Conservation (phyloP, 1,140 invertebrate species). For the Neodiprion virginianus region DNA sequence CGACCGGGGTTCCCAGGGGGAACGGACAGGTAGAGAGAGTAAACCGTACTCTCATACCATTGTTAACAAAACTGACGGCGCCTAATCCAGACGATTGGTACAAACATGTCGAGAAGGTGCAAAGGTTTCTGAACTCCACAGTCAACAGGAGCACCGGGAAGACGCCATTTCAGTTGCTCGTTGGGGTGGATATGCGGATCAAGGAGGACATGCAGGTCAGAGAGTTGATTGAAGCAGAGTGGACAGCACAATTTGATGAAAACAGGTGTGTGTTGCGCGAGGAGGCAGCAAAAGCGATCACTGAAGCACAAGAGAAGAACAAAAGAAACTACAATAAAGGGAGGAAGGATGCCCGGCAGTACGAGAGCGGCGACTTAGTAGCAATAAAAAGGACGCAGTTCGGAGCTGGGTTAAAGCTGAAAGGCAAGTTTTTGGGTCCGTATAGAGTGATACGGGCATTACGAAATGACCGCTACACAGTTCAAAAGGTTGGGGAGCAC, state of each 20-base stretch:
- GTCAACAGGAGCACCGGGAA: neutral
- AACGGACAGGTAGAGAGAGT: conserved; percentile 28
- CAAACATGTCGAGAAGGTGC: conserved; percentile 36
- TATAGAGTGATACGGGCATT: conserved; percentile 30
- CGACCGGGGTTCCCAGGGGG: conserved; percentile 34
- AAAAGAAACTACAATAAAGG: too few relatives aligned
- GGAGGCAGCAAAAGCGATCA: neutral
- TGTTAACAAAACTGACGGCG: conserved; percentile 41
- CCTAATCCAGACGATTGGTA: conserved; percentile 42
- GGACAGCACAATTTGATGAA: too few relatives aligned
- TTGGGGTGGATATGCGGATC: too few relatives aligned
- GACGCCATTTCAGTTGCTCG: too few relatives aligned
- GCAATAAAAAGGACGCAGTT: conserved; percentile 37
- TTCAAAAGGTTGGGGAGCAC: conserved; percentile 26
- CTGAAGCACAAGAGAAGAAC: too few relatives aligned
- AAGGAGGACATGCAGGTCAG: too few relatives aligned
- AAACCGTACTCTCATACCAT: conserved; percentile 24
- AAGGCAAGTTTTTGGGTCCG: conserved; percentile 28
- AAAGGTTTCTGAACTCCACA: conserved; percentile 37
- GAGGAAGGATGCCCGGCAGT: too few relatives aligned
- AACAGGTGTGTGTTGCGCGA: neutral
- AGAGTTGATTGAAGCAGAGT: too few relatives aligned
- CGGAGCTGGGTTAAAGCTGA: conserved; percentile 29
- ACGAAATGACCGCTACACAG: conserved; percentile 39
- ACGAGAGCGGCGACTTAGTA: too few relatives aligned